These are phyloP conservation scores for Hypanus sabinus DNA, from an alignment of 2,113 vertebrate genomes.

Conservation along the genomic window DNA sequence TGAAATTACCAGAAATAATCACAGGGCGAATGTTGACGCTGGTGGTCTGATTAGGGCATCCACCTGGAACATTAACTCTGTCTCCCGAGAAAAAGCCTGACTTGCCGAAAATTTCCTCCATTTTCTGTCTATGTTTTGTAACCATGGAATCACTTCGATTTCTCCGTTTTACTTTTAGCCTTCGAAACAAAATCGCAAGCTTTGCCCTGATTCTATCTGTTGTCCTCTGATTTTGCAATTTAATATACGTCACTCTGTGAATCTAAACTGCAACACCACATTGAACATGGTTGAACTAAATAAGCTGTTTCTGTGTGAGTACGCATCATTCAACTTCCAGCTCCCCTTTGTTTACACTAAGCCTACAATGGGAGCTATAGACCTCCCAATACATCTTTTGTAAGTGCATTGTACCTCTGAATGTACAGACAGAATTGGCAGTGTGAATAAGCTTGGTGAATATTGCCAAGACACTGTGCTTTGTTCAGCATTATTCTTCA, in stretches of 20 bases:
- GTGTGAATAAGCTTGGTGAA: constrained; percentile 85
- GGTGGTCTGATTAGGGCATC: too few relatives aligned
- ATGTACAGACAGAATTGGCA: constrained; percentile 74
- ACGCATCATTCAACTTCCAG: constrained; percentile 79
- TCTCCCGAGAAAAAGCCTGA: too few relatives aligned
- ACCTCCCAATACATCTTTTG: constrained; percentile 81
- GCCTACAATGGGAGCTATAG: constrained; percentile 81
- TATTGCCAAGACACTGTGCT: constrained; percentile 88
- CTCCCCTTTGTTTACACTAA: constrained; percentile 89
- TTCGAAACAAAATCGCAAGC: background rate
- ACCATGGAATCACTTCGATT: background rate
- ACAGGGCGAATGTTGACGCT: too few relatives aligned
- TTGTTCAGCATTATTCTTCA: constrained; percentile 87
- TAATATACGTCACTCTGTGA: background rate
- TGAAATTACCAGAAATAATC: too few relatives aligned
- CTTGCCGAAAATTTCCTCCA: too few relatives aligned
- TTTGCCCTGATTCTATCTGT: background rate
- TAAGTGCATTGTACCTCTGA: constrained; percentile 82
- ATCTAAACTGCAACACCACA: background rate
- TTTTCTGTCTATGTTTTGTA: background rate
- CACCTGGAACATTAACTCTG: too few relatives aligned
- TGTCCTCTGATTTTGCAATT: background rate
- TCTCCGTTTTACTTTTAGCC: background rate
- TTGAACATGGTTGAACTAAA: constrained; percentile 50
- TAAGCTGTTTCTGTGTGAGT: constrained; percentile 68